Base-by-base conservation (phyloP, 92 coral and sea anemone genomes). In the Epizoanthus fatuus region DNA sequence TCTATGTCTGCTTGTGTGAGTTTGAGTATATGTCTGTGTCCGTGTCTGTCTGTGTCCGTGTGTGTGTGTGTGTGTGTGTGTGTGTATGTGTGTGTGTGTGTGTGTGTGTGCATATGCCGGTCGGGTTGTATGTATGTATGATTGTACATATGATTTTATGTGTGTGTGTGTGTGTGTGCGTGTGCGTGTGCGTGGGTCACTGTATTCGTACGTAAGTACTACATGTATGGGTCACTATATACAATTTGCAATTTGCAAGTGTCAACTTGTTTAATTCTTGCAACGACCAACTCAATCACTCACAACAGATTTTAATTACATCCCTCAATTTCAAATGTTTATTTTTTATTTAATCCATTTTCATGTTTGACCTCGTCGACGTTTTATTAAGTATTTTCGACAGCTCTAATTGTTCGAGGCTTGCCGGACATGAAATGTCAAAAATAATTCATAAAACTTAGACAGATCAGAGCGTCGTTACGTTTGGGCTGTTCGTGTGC, bases 321-420 rank as follows among this genome's bases (percentile, higher is more conserved):
- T 17, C 76, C 47, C 40, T 17, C 72, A 38, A 17, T 37, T 71
- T 71, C 16, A 22, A 51, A 16, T 71, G 57, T 71, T 51, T 32
- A 71, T 56, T 71, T 49, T 20, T 45, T 25, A 19, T 2, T 47
- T 19, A 17, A 19, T 71, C 57, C 49, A 2, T 47, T 19, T 45
- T 44, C 3, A 37, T 37, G 7, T 32, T 32, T 66, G n/a, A 17
- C 47, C 49, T 37, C 19, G 49, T 37, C 72, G 40, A 38, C 15
- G 40, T 42, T 66, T 37, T 47, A 45, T 71, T 17, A 71, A 71
- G 42, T 51, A 49, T 49, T 71, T 71, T 71, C 52, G 57, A 71
- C 76, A 71, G 72, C 40, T 37, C 38, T 66, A 37, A 15, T 66
- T 66, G n/a, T 45, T 17, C 22, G 56, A n/a, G 15, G 25, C 59